Evolutionary conservation across 1,140 invertebrate species (phyloP), one percentile per base, ranked within the genome.

Genomic region (Drosophila persimilis): DNA sequence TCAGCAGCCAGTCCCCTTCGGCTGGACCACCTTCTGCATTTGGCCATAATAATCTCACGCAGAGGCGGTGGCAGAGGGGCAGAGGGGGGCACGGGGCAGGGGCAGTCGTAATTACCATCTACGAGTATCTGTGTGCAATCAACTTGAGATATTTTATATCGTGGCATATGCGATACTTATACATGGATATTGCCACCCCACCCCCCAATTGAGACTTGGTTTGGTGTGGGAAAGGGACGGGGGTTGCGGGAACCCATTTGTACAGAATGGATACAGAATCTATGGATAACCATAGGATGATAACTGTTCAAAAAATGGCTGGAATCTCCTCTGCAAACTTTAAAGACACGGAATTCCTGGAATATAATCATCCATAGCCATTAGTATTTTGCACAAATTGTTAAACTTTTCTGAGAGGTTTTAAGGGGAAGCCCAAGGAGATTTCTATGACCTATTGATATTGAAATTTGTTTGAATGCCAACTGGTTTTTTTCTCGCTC

Each of bases 101-200:
- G 35, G 11, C 62, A 59, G 46, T 45, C 58, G 48, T 67, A 76
- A 73, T 73, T 67, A 73, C 73, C 70, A 62, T 67, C 62, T 76
- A 73, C 11, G 35, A 13, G 35, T 39, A 39, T 39, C 1, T 50
- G 73, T 76, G 58, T 53, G 60, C 61, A 55, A 65, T 66, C 52
- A 63, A 48, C 52, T 65, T 41, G 67, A 55, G 60, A 65, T 75
- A 46, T 62, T 50, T 57, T 73, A 24, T 51, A 43, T 43, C 31
- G 31, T n/a, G n/a, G n/a, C 31, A 31, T 35, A 35, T 35, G 31
- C 60, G 31, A 39, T 39, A 57, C 62, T 57, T 67, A 11, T 39
- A 8, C 35, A 11, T 13, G 3, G 11, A 48, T 52, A 54, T 17
- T 62, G 41, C 22, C 17, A 17, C 17, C 17, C 17, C 17, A 0